Conservation (phyloP, 2,888 invertebrate genomes). For the Synergus itoensis region DNA sequence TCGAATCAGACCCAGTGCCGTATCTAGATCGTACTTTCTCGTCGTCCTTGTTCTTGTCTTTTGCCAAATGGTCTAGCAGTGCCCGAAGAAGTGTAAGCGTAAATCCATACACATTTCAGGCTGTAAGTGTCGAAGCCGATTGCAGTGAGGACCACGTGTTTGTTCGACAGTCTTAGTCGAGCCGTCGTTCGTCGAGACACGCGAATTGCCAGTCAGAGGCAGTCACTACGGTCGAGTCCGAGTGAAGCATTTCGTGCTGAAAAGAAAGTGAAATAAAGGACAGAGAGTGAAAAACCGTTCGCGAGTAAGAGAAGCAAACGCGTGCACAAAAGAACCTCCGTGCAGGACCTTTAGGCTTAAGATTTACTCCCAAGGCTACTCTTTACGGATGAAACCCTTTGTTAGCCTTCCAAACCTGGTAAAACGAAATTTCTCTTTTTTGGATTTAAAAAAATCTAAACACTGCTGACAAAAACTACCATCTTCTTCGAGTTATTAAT, state of each 20-base stretch:
- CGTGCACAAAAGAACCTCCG: constrained; percentile 21
- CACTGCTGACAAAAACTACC: neutral
- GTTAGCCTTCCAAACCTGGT: constrained; percentile 28
- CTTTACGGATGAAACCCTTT: constrained; percentile 39
- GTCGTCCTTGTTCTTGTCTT: neutral
- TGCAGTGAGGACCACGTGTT: constrained; percentile 67
- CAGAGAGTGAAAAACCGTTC: constrained; percentile 23
- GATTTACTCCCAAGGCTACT: constrained; percentile 36
- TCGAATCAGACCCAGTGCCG: constrained; percentile 24
- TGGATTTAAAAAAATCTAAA: neutral
- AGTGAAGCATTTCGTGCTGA: constrained; percentile 1
- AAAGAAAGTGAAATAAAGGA: constrained; percentile 40
- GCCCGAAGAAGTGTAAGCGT: neutral
- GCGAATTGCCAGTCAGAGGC: constrained; percentile 12
- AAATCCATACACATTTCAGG: neutral
- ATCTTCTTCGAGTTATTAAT: neutral
- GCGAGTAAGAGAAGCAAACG: neutral
- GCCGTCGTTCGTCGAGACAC: constrained; percentile 57
- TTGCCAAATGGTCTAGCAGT: neutral
- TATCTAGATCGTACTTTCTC: constrained; percentile 14
- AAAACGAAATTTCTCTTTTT: neutral
- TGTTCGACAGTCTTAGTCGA: constrained; percentile 67
- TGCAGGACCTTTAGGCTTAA: constrained; percentile 8
- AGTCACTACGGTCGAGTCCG: constrained; percentile 10
- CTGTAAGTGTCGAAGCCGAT: constrained; percentile 7